These are phyloP conservation scores for Podarcis cretensis DNA, from an alignment of 2,113 vertebrate genomes.

Conservation along the genomic window DNA sequence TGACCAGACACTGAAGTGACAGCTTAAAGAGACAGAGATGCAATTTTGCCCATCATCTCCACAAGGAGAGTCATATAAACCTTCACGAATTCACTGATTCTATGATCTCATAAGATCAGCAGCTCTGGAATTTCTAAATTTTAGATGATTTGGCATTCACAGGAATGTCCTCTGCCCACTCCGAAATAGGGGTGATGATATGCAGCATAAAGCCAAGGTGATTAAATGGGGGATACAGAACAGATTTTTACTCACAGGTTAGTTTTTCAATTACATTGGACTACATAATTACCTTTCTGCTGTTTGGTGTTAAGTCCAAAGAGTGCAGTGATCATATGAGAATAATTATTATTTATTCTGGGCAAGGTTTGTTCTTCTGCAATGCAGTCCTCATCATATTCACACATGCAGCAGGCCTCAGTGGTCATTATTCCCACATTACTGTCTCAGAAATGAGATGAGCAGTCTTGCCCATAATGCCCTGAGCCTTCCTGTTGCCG, in stretches of 20 bases:
- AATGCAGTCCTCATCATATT: neutral
- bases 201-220: neutral
- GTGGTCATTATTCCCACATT: neutral
- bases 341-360: neutral
- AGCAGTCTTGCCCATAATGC: neutral
- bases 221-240: neutral
- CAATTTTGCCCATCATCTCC: neutral
- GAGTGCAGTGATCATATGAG: neutral
- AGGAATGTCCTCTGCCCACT: neutral
- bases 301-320: neutral
- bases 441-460: neutral
- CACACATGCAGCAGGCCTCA: neutral
- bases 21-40: conserved; percentile 2
- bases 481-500: too few species aligned
- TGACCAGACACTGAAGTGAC: neutral
- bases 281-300: neutral
- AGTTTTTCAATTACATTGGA: neutral
- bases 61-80: too few species aligned
- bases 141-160: neutral
- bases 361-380: neutral
- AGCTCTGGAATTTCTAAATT: neutral
- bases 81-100: too few species aligned
- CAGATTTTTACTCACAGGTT: neutral
- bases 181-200: neutral
- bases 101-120: neutral